Evolutionary conservation across 2,888 invertebrate genomes (phyloP).

Genomic region (Drosophila cognata): DNA sequence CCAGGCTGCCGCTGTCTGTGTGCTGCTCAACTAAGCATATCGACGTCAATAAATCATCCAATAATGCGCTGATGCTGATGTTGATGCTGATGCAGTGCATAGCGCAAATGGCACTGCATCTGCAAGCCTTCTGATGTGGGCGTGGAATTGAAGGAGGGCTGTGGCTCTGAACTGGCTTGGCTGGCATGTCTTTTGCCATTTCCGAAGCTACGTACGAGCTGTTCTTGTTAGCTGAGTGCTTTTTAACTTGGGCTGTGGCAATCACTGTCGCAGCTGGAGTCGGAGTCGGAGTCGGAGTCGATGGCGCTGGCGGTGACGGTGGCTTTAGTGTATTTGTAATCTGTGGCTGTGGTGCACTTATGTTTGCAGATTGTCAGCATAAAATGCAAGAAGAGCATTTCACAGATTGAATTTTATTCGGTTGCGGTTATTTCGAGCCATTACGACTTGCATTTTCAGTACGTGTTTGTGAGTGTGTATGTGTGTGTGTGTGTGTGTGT

Average conservation of each 20-base stretch:
- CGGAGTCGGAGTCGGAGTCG: not conserved
- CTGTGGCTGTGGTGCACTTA: constrained; percentile 58
- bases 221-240: constrained; percentile 66
- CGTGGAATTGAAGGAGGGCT: not conserved
- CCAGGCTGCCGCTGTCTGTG: constrained; percentile 34
- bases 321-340: constrained; percentile 10
- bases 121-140: constrained; percentile 8
- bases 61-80: constrained; percentile 78
- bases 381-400: constrained; percentile 71
- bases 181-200: constrained; percentile 65
- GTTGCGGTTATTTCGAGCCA: constrained; percentile 66
- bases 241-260: constrained; percentile 63
- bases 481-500: too few species aligned
- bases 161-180: constrained; percentile 23
- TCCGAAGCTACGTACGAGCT: constrained; percentile 68
- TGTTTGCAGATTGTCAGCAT: constrained; percentile 74
- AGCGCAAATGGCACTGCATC: constrained; percentile 54
- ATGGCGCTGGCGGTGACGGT: not conserved
- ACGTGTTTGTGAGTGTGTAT: not conserved
- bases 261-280: constrained; percentile 17
- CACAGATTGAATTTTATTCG: constrained; percentile 77
- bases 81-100: constrained; percentile 39
- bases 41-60: constrained; percentile 85
- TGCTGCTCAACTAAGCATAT: constrained; percentile 83
- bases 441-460: constrained; percentile 38